phyloP scores from a whole-genome alignment of 2,888 invertebrate species.

The Cheilosia soror region DNA sequence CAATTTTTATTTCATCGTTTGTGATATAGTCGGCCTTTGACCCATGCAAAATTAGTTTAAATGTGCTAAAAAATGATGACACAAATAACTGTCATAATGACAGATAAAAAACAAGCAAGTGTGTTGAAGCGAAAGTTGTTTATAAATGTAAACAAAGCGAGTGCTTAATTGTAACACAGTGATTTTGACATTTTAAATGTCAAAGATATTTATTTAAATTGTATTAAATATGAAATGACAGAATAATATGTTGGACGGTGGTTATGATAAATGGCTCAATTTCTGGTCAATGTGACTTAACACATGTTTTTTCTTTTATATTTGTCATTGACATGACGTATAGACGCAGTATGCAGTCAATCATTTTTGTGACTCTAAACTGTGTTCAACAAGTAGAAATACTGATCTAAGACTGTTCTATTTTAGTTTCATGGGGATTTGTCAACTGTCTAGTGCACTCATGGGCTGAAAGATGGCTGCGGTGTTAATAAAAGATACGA shows the following conservation, averaged over 20 bases:
- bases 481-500: too few relatives aligned
- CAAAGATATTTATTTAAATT: slow-evolving; percentile 5
- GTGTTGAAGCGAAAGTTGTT: too few relatives aligned
- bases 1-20: slow-evolving; percentile 2
- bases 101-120: not conserved
- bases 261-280: not conserved
- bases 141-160: not conserved
- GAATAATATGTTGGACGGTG: not conserved
- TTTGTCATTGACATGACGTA: too few relatives aligned
- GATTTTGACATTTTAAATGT: slow-evolving; percentile 44
- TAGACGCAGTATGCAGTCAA: too few relatives aligned
- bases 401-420: too few relatives aligned
- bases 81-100: slow-evolving; percentile 11
- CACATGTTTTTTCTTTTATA: too few relatives aligned
- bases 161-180: slow-evolving; percentile 14
- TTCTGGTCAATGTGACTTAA: not conserved
- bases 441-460: too few relatives aligned
- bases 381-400: too few relatives aligned
- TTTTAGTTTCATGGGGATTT: too few relatives aligned
- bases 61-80: slow-evolving; percentile 2
- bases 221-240: not conserved
- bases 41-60: slow-evolving; percentile 50
- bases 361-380: too few relatives aligned
- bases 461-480: too few relatives aligned
- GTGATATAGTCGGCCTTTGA: slow-evolving; percentile 39